A percentile compares a stretch with the other conserved stretches of the same genome.
phyloP scores from a whole-genome alignment of 2,113 vertebrate species.

The Sorex fumeus region DNA sequence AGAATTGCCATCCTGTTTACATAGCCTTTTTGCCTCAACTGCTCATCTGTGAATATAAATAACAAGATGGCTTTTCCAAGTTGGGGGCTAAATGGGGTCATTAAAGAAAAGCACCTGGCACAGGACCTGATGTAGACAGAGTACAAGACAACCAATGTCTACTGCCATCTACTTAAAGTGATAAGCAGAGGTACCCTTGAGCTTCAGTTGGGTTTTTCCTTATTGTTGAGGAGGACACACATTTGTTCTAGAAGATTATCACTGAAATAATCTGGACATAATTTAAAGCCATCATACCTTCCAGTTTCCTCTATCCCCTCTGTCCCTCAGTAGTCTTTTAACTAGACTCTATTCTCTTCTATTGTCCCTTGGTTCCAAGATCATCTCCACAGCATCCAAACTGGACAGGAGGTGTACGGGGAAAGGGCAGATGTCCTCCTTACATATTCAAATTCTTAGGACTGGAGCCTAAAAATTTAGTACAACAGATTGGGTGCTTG shows the following conservation, averaged over 20 bases:
- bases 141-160: not conserved
- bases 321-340: not conserved
- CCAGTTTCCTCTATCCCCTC: not conserved
- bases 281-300: not conserved
- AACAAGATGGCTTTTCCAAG: not conserved
- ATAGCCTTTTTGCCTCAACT: constrained; percentile 1
- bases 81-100: not conserved
- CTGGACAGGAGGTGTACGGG: not conserved
- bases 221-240: not conserved
- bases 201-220: not conserved
- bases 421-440: not conserved
- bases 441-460: too few species aligned
- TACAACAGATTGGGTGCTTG: too few species aligned
- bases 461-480: too few species aligned
- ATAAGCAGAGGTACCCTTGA: not conserved
- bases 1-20: not conserved
- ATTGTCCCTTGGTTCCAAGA: not conserved
- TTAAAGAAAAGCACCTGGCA: not conserved
- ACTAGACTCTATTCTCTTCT: not conserved
- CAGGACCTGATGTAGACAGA: not conserved
- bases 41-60: not conserved
- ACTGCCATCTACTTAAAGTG: not conserved
- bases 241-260: not conserved
- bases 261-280: not conserved
- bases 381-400: not conserved